These are phyloP conservation scores for Drosophila arawakana DNA, from an alignment of 1,140 invertebrate species.

Conservation along the genomic window DNA sequence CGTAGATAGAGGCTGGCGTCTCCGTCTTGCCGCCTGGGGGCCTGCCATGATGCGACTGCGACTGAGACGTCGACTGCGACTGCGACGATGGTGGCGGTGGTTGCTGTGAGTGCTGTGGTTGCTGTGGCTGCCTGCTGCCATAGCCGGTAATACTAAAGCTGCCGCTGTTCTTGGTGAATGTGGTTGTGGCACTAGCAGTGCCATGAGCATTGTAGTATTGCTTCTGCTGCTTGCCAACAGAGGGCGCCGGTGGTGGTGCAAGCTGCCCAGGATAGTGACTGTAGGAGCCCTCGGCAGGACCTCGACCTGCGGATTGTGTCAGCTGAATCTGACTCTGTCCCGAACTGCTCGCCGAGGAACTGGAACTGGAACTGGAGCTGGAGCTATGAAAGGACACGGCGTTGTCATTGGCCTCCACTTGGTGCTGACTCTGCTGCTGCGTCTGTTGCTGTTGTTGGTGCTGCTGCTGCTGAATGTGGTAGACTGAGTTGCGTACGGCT, in stretches of 20 bases:
- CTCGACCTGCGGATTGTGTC: conserved; percentile 56
- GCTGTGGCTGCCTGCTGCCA: conserved; percentile 53
- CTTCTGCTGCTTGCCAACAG: conserved; percentile 52
- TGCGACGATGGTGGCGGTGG: conserved; percentile 28
- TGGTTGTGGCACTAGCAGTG: conserved; percentile 66
- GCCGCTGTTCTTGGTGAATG: conserved; percentile 69
- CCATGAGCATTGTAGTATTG: conserved; percentile 73
- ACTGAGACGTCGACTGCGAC: conserved; percentile 3
- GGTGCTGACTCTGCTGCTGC: conserved; percentile 54
- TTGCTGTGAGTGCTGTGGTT: conserved; percentile 32
- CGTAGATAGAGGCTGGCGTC: conserved; percentile 65
- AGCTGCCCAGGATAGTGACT: conserved; percentile 58
- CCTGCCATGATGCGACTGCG: conserved; percentile 20
- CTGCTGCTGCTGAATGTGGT: conserved; percentile 68
- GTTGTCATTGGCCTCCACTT: conserved; percentile 52
- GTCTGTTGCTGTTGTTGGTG: conserved; percentile 36
- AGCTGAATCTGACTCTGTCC: conserved; percentile 61
- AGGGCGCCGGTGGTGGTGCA: conserved; percentile 22
- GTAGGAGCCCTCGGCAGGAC: conserved; percentile 70
- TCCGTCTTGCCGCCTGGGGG: conserved; percentile 53
- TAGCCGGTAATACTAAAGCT: conserved; percentile 77
- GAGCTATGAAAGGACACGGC: conserved; percentile 64
- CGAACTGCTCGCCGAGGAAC: conserved; percentile 36
- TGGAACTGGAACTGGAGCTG: conserved; percentile 15
- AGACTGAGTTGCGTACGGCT: conserved; percentile 63